Base-by-base conservation (phyloP, 2,888 invertebrate species). In the Chouioia cunea region DNA sequence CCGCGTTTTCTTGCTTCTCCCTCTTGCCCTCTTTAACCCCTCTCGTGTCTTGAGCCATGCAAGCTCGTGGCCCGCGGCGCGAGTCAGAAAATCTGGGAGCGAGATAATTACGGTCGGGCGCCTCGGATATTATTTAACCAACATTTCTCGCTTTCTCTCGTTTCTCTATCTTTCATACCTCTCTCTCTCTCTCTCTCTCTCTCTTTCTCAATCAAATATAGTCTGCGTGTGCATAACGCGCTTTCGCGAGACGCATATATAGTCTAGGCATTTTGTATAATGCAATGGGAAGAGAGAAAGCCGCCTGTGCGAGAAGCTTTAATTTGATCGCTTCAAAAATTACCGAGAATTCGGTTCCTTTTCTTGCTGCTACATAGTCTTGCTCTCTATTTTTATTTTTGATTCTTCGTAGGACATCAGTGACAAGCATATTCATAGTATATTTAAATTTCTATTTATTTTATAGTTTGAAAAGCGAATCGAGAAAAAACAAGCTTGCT, bases 71-170 rank as follows among this genome's bases (percentile, higher is more conserved):
- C n/a, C 43, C 14, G 44, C 44, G 56, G 64, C 59, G 48, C 8
- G 56, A 52, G 62, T 15, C 79, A 79, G 79, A 82, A 81, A 83
- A 83, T 83, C 83, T 79, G 78, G 80, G 81, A 82, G 82, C 79
- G 80, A 83, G 83, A 83, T 83, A 83, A 83, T 83, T 83, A 82
- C 82, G 83, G 79, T 83, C 80, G 80, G 80, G 72, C 47, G 22
- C 23, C 67, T 67, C 80, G 79, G 80, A 82, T 82, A 82, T 82
- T 82, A 82, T 82, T 82, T 81, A 82, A 81, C 83, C 81, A 82
- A 80, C 79, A 79, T 81, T 81, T 81, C 76, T 80, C 78, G 80
- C 80, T 78, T 15, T 8, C 46, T 23, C 54, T 43, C 46, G 46
- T 46, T 65, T 56, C 48, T 54, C 65, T 50, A 44, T 54, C 46